Evolutionary conservation across 2,888 invertebrate species (phyloP).

Genomic region (Entomobrya multifasciata): DNA sequence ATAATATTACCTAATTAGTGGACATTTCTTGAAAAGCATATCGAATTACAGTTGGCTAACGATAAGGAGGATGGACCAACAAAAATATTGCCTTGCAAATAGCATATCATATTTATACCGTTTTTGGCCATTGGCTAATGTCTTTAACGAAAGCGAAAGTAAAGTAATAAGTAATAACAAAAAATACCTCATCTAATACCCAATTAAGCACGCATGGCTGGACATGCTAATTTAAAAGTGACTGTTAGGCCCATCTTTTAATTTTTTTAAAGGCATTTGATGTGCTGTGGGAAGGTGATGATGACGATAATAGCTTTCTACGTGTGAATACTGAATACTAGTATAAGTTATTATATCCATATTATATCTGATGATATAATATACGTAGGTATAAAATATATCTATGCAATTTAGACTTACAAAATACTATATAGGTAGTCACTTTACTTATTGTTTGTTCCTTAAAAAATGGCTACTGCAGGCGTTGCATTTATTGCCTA

Average conservation of each 20-base stretch:
- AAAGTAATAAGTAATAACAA: too few relatives aligned
- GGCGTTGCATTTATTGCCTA: slow-evolving; percentile 7
- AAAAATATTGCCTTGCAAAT: background rate
- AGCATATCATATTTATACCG: background rate
- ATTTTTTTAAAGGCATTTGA: background rate
- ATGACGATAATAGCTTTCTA: slow-evolving; percentile 24
- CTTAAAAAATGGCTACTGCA: slow-evolving; percentile 2
- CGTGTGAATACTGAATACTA: background rate
- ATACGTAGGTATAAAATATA: background rate
- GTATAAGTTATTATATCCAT: background rate
- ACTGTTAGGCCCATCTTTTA: slow-evolving; percentile 28
- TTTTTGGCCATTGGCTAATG: background rate
- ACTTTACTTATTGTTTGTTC: background rate
- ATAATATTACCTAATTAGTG: too few relatives aligned
- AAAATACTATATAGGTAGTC: too few relatives aligned
- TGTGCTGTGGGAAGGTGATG: background rate
- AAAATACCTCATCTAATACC: background rate
- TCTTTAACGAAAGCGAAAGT: slow-evolving; percentile 23
- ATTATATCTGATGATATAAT: background rate
- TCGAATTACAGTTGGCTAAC: too few relatives aligned
- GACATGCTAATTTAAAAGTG: slow-evolving; percentile 51
- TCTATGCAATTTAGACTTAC: background rate
- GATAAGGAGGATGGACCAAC: too few relatives aligned
- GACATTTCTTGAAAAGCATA: too few relatives aligned
- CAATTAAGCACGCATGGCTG: slow-evolving; percentile 53